Evolutionary conservation across 2,888 invertebrate species (phyloP).

Genomic region (Agrilus mali): DNA sequence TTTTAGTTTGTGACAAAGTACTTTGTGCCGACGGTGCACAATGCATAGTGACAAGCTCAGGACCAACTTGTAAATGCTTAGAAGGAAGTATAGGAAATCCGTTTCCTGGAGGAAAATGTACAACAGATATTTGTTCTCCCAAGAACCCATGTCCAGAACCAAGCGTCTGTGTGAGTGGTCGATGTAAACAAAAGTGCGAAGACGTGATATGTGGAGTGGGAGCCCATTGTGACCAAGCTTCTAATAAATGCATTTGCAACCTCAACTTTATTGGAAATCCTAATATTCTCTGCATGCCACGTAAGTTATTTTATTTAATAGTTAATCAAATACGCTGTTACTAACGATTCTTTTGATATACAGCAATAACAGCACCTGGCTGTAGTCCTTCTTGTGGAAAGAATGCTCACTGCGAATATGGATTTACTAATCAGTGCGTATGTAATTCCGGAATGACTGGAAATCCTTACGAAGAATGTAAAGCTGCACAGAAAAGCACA

Average conservation of each 20-base stretch:
- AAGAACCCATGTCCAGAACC: constrained; percentile 65
- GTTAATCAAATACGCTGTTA: neutral
- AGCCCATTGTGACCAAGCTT: constrained; percentile 67
- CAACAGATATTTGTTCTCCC: constrained; percentile 68
- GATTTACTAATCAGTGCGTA: constrained; percentile 60
- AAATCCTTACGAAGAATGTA: constrained; percentile 78
- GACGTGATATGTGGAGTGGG: constrained; percentile 79
- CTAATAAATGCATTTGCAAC: constrained; percentile 76
- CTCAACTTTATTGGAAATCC: constrained; percentile 83
- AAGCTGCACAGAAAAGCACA: constrained; percentile 53
- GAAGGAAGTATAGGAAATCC: constrained; percentile 83
- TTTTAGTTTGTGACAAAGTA: constrained; percentile 59
- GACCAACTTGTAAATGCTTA: constrained; percentile 79
- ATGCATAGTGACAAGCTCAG: constrained; percentile 71
- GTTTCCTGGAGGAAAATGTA: constrained; percentile 79
- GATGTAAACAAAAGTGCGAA: constrained; percentile 82
- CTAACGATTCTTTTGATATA: constrained; percentile 21
- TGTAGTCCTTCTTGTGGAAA: constrained; percentile 71
- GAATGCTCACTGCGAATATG: constrained; percentile 82
- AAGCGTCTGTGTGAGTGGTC: constrained; percentile 71
- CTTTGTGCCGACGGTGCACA: constrained; percentile 73
- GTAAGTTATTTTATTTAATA: constrained; percentile 43
- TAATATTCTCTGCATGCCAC: constrained; percentile 80
- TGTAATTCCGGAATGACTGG: constrained; percentile 76
- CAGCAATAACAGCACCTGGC: constrained; percentile 62